Conservation (phyloP, 1,140 invertebrate genomes). For the Contarinia nasturtii region DNA sequence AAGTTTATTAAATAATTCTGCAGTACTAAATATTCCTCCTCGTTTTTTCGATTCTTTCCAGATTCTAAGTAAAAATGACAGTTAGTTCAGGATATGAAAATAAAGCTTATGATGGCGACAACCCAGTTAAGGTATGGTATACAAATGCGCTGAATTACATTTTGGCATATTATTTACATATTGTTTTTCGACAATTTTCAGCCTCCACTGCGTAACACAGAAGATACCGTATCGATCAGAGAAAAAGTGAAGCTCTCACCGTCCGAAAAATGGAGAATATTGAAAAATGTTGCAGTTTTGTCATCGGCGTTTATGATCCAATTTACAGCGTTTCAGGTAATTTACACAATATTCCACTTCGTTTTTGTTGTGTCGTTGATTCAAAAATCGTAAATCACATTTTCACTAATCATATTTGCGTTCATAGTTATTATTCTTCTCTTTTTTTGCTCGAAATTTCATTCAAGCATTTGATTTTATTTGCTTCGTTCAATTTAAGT, state of each 20-base stretch:
- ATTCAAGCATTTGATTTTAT: neutral
- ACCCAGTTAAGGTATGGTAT: neutral
- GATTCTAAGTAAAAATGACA: constrained; percentile 1
- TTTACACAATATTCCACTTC: neutral
- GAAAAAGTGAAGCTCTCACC: constrained; percentile 58
- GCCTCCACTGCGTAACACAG: constrained; percentile 6
- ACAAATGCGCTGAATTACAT: neutral
- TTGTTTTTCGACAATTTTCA: neutral
- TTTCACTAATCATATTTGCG: neutral
- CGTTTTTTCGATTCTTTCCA: too few relatives aligned
- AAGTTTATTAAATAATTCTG: too few relatives aligned
- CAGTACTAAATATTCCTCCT: too few relatives aligned
- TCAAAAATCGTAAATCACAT: neutral
- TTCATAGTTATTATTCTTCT: neutral
- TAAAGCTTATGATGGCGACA: constrained; percentile 1
- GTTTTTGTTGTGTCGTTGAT: too few relatives aligned
- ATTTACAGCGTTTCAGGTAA: constrained; percentile 69
- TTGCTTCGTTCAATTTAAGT: neutral
- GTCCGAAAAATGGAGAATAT: constrained; percentile 67
- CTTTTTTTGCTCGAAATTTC: too few relatives aligned
- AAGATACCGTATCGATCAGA: constrained; percentile 22
- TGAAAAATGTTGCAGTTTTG: constrained; percentile 72
- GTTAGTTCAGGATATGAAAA: constrained; percentile 1
- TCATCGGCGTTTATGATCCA: constrained; percentile 81
- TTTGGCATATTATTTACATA: neutral